Percentiles rank a stretch among this genome's conserved stretches.
phyloP scores from a whole-genome alignment of 2,888 invertebrate genomes.

The Trilocha varians region DNA sequence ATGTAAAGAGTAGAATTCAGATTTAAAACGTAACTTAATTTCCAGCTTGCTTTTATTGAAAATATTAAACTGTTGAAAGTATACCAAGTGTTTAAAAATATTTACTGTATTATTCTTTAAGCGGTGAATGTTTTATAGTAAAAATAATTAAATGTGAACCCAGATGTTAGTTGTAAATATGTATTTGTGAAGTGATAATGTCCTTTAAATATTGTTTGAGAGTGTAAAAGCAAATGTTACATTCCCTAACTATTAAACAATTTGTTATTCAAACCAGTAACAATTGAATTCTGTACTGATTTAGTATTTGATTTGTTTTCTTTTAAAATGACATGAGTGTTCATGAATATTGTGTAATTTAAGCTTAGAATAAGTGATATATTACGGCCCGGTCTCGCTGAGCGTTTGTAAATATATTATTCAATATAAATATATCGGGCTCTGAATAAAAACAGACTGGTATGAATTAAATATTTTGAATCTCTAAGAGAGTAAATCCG shows the following conservation, averaged over 20 bases:
- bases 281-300: not conserved
- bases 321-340: constrained; percentile 9
- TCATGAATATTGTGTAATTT: constrained; percentile 1
- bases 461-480: constrained; percentile 44
- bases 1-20: no score
- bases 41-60: no score
- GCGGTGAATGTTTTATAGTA: no score
- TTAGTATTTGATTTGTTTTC: constrained; percentile 9
- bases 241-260: not conserved
- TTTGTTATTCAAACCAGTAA: not conserved
- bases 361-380: constrained; percentile 14
- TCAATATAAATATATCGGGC: constrained; percentile 28
- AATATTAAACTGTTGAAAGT: no score
- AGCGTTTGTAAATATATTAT: constrained; percentile 51
- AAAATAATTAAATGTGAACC: no score
- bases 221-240: not conserved
- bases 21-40: no score
- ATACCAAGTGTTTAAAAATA: no score
- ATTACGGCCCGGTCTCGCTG: constrained; percentile 41
- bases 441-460: constrained; percentile 59
- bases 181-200: not conserved
- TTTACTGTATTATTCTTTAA: no score
- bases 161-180: not conserved
- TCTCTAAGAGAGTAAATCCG: constrained; percentile 55
- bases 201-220: not conserved